Conservation (phyloP, 2,113 vertebrate genomes). For the Galeopterus variegatus region DNA sequence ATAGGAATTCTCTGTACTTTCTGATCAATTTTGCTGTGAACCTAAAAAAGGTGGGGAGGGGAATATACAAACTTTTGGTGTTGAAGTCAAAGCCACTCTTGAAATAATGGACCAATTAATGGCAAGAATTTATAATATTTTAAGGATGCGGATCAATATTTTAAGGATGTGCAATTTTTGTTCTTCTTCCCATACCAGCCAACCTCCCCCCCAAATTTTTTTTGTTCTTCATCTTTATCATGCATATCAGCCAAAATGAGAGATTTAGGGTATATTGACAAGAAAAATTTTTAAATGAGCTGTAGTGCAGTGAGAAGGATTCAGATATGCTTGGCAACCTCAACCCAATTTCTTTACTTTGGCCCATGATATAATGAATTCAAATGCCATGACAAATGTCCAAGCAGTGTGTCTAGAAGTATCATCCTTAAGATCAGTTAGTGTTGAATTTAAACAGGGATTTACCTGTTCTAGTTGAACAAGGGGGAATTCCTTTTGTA, state of each 20-base stretch:
- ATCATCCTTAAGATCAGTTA: constrained; percentile 17
- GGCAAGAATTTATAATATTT: constrained; percentile 33
- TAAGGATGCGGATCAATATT: constrained; percentile 35
- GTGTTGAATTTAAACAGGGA: not conserved
- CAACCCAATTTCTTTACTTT: constrained; percentile 25
- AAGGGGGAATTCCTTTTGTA: not conserved
- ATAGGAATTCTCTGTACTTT: not conserved
- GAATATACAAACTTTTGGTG: not conserved
- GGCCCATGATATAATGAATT: not conserved
- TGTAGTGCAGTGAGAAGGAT: not conserved
- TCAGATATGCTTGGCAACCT: constrained; percentile 25
- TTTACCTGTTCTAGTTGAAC: constrained; percentile 38
- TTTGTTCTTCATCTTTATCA: constrained; percentile 45
- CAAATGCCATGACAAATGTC: not conserved
- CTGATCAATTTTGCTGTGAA: not conserved
- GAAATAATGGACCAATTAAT: constrained; percentile 55
- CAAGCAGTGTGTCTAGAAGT: not conserved
- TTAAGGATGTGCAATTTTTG: no score
- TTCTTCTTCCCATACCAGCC: no score
- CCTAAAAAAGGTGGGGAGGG: not conserved
- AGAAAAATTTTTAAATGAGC: not conserved
- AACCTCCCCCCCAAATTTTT: no score
- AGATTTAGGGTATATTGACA: constrained; percentile 39
- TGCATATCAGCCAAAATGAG: not conserved
- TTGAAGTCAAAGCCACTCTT: constrained; percentile 44